phyloP scores from a whole-genome alignment of 2,888 invertebrate species.

The Encarsia formosa region DNA sequence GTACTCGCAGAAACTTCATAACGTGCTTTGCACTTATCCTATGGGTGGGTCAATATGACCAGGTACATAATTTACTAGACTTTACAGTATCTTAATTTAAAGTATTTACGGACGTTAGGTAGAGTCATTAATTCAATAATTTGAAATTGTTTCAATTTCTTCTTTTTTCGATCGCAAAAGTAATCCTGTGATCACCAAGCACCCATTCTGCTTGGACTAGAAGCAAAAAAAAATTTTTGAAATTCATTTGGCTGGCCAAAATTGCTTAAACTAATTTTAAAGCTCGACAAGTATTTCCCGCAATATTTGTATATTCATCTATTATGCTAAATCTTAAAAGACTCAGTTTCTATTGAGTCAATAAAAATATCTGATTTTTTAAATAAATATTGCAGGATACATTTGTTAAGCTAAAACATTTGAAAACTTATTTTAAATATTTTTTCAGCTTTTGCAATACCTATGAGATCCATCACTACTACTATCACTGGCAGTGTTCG shows the following conservation, averaged over 20 bases:
- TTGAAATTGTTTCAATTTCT: too few species aligned
- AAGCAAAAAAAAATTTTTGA: background rate
- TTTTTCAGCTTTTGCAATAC: conserved; percentile 1
- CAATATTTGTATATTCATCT: background rate
- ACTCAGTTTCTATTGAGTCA: too few species aligned
- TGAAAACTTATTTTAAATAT: background rate
- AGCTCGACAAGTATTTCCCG: background rate
- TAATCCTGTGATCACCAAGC: conserved; percentile 11
- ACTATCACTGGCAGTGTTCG: conserved; percentile 56
- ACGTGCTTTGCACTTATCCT: too few species aligned
- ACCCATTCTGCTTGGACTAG: conserved; percentile 18
- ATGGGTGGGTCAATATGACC: too few species aligned
- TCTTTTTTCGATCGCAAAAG: too few species aligned
- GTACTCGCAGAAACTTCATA: too few species aligned
- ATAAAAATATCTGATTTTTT: too few species aligned
- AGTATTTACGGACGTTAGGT: background rate
- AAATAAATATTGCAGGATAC: too few species aligned
- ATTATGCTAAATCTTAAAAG: background rate
- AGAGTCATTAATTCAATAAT: too few species aligned
- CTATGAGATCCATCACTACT: conserved; percentile 34
- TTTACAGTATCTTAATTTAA: too few species aligned
- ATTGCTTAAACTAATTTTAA: background rate
- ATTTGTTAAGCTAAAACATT: too few species aligned
- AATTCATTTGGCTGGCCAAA: background rate
- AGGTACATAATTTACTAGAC: too few species aligned